Base-by-base conservation (phyloP, 2,113 vertebrate species). In the Phrynosoma blainvillii region DNA sequence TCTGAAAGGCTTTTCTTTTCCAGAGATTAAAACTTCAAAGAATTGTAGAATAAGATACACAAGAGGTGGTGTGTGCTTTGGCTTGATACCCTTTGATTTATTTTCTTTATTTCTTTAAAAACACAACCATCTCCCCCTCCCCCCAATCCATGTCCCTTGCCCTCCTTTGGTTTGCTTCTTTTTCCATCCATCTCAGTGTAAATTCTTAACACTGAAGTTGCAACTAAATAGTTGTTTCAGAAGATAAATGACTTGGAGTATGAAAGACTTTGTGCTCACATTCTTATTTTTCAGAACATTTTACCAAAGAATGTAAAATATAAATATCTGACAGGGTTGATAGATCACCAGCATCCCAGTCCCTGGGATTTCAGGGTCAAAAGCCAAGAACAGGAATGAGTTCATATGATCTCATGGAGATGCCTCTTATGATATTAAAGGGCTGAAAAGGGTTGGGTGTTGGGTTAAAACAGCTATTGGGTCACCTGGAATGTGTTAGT, bases 11-110 rank as follows among this genome's bases (percentile, higher is more conserved):
- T 96, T 95, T 96, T 93, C 94, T 91, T 95, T 93, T 54, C 21
- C 89, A 93, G 94, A 95, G 95, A 96, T 96, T 96, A 96, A 84
- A 94, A 96, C 95, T 96, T 96, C 95, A 96, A 96, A 96, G 95
- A 95, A 95, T 90, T 80, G 85, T 79, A 91, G 93, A 94, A 91
- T 93, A 90, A 95, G 90, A 95, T 93, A 94, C 93, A 91, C 95
- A 94, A 93, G 90, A 94, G 91, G 81, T 91, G 92, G 94, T 93
- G 82, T 90, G 89, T 92, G 95, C 92, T 94, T 94, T 93, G 88
- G 73, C 92, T 93, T 74, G 89, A 94, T 95, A 95, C 88, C 92
- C 66, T 93, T 95, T 94, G 93, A 95, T 95, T 86, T 82, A 93
- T 93, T 95, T 85, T 82, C 94, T 92, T 90, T 92, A 86, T 81